Conservation (phyloP, 37 sponge, comb jelly and placozoan species). For the Spongia lamella region DNA sequence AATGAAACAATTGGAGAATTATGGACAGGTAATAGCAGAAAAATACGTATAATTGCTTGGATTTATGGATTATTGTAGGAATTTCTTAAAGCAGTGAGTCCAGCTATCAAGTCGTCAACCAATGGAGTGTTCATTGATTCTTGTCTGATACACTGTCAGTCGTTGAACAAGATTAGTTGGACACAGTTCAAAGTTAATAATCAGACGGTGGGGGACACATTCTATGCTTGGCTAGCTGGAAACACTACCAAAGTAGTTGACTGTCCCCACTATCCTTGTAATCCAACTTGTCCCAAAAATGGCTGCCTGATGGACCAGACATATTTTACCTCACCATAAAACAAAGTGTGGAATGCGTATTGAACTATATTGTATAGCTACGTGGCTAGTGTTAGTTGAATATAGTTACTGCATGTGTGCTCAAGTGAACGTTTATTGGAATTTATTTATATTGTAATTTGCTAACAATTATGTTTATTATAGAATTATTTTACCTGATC, state of each 20-base stretch:
- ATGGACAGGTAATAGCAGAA: conserved; percentile 30
- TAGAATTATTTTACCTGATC: no score
- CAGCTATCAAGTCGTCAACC: conserved; percentile 22
- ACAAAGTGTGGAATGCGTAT: no score
- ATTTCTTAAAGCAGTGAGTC: conserved; percentile 24
- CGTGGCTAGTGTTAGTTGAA: no score
- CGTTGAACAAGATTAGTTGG: conserved; percentile 57
- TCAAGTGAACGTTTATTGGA: no score
- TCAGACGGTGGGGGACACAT: conserved; percentile 45
- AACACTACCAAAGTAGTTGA: neutral
- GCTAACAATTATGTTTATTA: no score
- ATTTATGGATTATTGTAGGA: neutral
- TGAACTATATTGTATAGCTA: no score
- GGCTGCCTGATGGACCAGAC: no score
- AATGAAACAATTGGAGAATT: conserved; percentile 50
- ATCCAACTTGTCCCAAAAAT: conserved; percentile 27
- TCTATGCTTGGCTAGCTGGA: conserved; percentile 54
- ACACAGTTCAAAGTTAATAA: conserved; percentile 24
- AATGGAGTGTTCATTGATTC: conserved; percentile 73
- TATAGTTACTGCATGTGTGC: no score
- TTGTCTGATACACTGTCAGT: conserved; percentile 81
- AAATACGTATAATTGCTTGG: neutral
- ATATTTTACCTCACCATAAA: no score
- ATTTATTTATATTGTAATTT: no score
- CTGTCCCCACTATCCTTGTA: conserved; percentile 30